A percentile compares a stretch with the other conserved stretches of the same genome.
phyloP scores from a whole-genome alignment of 2,113 vertebrate genomes.

The Phalacrocorax pelagicus region DNA sequence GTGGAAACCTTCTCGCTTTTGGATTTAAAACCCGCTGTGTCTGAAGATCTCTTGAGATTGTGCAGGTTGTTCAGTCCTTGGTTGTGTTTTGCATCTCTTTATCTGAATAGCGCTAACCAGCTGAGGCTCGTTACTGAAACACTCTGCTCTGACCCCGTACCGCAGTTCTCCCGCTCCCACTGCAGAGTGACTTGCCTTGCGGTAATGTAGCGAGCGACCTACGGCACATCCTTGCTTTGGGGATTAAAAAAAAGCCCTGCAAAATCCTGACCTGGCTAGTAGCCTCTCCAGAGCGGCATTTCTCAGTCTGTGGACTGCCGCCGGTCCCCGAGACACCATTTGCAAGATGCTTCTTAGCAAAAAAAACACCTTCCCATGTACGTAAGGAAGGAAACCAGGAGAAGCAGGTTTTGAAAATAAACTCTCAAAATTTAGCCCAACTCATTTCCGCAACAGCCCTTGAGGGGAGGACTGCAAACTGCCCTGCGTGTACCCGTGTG shows the following conservation, averaged over 20 bases:
- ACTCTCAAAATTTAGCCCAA: neutral
- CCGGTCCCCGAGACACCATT: rapidly evolving
- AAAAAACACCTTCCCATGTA: neutral
- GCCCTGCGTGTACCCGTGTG: rapidly evolving
- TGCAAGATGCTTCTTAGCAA: neutral
- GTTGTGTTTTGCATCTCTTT: neutral
- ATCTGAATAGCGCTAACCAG: neutral
- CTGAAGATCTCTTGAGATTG: neutral
- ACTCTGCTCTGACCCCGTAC: neutral
- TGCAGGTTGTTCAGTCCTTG: neutral
- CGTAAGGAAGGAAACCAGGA: neutral
- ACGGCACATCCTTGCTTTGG: neutral
- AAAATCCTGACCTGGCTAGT: neutral
- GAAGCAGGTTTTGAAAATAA: neutral
- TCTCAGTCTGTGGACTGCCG: neutral
- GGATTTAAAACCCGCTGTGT: neutral
- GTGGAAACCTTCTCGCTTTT: rapidly evolving
- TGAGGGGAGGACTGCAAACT: neutral
- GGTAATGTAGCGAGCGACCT: rapidly evolving
- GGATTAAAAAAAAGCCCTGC: neutral
- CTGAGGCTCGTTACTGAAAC: neutral
- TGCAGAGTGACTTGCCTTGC: neutral
- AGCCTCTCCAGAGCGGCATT: neutral
- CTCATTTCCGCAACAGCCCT: neutral
- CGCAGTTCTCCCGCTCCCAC: neutral